These are phyloP conservation scores for Maniola jurtina DNA, from an alignment of 1,140 invertebrate genomes.

Conservation along the genomic window DNA sequence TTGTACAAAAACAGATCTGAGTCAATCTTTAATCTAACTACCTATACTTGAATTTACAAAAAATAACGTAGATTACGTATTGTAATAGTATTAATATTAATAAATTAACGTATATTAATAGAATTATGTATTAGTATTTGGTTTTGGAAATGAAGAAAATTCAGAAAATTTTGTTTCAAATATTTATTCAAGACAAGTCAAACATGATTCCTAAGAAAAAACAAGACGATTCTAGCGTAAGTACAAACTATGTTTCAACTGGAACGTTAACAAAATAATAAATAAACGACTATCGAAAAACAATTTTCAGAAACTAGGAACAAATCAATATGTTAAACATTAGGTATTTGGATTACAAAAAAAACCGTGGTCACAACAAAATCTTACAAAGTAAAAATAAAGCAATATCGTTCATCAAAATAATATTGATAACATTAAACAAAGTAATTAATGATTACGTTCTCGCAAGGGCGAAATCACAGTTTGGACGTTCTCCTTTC, in stretches of 20 bases:
- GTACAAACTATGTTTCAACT: conserved; percentile 8
- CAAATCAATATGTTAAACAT: conserved; percentile 14
- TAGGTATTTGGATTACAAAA: conserved; percentile 1
- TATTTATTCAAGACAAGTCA: conserved; percentile 4
- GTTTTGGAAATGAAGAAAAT: no score
- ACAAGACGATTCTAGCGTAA: neutral
- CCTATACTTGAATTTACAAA: no score
- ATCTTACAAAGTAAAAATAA: neutral
- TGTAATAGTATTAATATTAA: no score
- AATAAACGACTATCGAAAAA: conserved; percentile 29
- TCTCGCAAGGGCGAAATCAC: conserved; percentile 65
- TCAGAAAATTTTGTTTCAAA: neutral
- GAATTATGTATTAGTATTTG: no score
- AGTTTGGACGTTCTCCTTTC: conserved; percentile 66
- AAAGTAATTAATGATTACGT: conserved; percentile 66
- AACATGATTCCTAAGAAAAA: neutral
- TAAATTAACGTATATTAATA: no score
- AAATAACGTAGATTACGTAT: no score
- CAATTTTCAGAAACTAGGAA: conserved; percentile 20
- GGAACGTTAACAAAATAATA: conserved; percentile 21
- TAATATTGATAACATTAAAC: neutral
- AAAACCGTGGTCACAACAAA: neutral
- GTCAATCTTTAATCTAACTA: no score
- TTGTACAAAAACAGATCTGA: no score
- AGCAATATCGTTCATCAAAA: conserved; percentile 4